Conservation (phyloP, 2,113 vertebrate genomes). For the Ailuropoda melanoleuca region DNA sequence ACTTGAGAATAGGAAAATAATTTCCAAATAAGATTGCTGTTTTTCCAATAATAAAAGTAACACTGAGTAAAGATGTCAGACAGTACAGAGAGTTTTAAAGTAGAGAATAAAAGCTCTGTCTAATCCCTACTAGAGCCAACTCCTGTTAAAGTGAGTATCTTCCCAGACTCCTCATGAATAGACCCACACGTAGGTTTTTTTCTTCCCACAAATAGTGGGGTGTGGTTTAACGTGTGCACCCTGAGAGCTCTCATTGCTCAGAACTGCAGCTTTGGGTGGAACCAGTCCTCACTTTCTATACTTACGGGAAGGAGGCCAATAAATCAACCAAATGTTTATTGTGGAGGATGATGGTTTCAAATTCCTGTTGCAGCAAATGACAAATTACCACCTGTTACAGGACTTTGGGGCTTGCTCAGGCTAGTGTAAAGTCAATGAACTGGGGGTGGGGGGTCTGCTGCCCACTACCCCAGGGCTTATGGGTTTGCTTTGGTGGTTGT, state of each 20-base stretch:
- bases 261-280: not conserved
- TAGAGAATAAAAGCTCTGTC: not conserved
- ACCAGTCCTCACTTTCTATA: not conserved
- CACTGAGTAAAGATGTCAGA: not conserved
- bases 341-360: constrained; percentile 33
- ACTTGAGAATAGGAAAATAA: not conserved
- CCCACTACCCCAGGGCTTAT: not conserved
- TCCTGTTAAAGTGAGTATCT: not conserved
- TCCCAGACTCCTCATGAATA: not conserved
- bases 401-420: not conserved
- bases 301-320: constrained; percentile 19
- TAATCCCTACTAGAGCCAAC: not conserved
- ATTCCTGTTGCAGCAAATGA: not conserved
- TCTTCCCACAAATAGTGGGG: not conserved
- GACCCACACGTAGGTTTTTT: not conserved
- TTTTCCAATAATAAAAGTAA: constrained; percentile 3
- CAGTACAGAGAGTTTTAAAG: not conserved
- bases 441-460: not conserved
- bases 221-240: not conserved
- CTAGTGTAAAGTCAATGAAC: not conserved
- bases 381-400: constrained; percentile 28
- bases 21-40: constrained; percentile 1
- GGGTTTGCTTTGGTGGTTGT: not conserved
- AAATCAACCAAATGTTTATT: constrained; percentile 52
- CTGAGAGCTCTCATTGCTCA: not conserved